These are phyloP conservation scores for Rhinophrynus dorsalis DNA, from an alignment of 2,797 vertebrate species.

Conservation along the genomic window DNA sequence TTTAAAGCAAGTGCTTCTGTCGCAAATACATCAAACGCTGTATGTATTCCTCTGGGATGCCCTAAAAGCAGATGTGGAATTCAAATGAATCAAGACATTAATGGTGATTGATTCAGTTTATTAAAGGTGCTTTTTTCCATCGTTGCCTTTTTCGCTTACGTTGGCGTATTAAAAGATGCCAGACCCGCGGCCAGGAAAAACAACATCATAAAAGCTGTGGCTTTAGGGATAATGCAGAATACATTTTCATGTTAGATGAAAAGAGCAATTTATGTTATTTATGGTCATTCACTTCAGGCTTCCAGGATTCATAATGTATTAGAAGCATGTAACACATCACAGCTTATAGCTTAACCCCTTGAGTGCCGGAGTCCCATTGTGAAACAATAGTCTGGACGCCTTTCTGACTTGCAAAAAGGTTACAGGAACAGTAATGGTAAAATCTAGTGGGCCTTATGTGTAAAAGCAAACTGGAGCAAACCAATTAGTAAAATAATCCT, in stretches of 20 bases:
- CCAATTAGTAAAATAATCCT: no score
- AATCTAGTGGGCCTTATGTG: no score
- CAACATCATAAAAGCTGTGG: constrained; percentile 22
- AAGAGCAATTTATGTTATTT: constrained; percentile 33
- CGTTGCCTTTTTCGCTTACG: not conserved
- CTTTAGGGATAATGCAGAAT: not conserved
- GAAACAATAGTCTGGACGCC: no score
- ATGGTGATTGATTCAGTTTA: not conserved
- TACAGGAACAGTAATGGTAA: no score
- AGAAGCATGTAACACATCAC: constrained; percentile 6
- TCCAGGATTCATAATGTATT: constrained; percentile 5
- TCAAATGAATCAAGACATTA: not conserved
- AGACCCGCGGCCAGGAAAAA: constrained; percentile 29
- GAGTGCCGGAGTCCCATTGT: no score
- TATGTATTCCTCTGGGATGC: not conserved
- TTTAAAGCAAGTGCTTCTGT: not conserved
- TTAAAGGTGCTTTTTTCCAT: not conserved
- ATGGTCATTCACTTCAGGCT: constrained; percentile 23
- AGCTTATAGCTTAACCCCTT: not conserved
- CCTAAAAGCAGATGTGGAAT: not conserved
- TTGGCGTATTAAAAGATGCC: constrained; percentile 25
- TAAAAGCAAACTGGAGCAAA: no score
- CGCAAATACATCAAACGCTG: constrained; percentile 23
- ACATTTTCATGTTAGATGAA: constrained; percentile 42
- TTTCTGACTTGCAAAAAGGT: no score